phyloP scores from a whole-genome alignment of 2,113 vertebrate genomes.

The Brachypodius melanocephalos region DNA sequence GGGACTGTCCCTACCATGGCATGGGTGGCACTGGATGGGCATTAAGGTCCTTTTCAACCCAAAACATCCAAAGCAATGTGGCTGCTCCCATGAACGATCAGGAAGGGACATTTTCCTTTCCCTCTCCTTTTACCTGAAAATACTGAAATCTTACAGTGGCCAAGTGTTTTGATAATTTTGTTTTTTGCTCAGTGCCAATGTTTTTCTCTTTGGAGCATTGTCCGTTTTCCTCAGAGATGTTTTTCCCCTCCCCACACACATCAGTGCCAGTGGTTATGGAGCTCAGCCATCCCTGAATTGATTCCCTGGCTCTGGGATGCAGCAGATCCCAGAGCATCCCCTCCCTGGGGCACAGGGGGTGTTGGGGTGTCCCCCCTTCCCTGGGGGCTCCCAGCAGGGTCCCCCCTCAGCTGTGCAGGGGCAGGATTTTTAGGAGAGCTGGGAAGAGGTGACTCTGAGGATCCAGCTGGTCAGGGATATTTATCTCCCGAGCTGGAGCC shows the following conservation, averaged over 20 bases:
- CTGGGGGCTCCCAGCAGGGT: neutral
- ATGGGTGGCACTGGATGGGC: fast-evolving
- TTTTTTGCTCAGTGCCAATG: neutral
- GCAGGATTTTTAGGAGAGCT: neutral
- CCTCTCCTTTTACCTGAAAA: neutral
- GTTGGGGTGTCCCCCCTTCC: neutral
- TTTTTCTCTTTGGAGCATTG: neutral
- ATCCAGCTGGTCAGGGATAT: neutral
- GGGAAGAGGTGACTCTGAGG: neutral
- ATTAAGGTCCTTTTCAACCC: neutral
- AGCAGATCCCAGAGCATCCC: neutral
- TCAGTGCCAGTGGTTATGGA: neutral
- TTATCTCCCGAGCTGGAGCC: neutral
- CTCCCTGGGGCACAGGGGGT: neutral
- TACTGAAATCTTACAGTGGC: neutral
- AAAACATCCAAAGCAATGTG: neutral
- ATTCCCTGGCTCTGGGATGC: neutral
- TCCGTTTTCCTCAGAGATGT: neutral
- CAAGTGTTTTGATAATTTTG: neutral
- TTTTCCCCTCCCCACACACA: neutral
- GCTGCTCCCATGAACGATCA: neutral
- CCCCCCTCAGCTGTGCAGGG: fast-evolving
- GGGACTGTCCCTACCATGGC: neutral
- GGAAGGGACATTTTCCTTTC: neutral
- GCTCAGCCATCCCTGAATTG: neutral